Base-by-base conservation (phyloP, 2,113 vertebrate species). In the Mesocricetus auratus region DNA sequence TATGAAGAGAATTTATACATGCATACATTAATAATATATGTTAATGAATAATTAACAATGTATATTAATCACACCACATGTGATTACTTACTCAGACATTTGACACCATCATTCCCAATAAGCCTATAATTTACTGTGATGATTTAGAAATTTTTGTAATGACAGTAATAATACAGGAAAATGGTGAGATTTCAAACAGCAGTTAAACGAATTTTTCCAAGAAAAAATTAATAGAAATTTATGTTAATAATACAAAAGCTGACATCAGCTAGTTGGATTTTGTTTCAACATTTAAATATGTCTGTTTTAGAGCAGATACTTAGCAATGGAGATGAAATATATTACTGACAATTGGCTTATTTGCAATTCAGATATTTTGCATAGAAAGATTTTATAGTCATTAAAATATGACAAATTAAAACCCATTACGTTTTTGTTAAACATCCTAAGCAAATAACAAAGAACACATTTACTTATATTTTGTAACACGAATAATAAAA, bases 351-450 rank as follows among this genome's bases (percentile, higher is more conserved):
- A 73, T 8, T 87, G 8, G 47, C 50, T 90, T 36, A 83, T 22
- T 95, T 90, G 53, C 73, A 97, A 66, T 39, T 86, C 42, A 89
- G 42, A 42, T 87, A 96, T 10, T 93, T 92, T 81, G 29, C 31
- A 90, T 36, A 91, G n/a, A 94, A 0, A 3, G 78, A 93, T 92
- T 90, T 86, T 45, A 56, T 31, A 29, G 64, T 83, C 81, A 73
- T 82, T 92, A 71, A 94, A 68, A 12, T 58, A 81, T 88, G n/a
- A 50, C 42, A 94, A 56, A 90, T 64, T 89, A 90, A 78, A 96
- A 90, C 4, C 26, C 58, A 92, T 66, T 91, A 78, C 87, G 15
- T 29, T 91, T 90, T 92, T 94, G 73, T 89, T 91, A 95, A 97
- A 86, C 3, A 91, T 53, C 42, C 24, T 16, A 78, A 77, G 36